Evolutionary conservation across 2,113 vertebrate genomes (phyloP).

Genomic region (Myodes glareolus): DNA sequence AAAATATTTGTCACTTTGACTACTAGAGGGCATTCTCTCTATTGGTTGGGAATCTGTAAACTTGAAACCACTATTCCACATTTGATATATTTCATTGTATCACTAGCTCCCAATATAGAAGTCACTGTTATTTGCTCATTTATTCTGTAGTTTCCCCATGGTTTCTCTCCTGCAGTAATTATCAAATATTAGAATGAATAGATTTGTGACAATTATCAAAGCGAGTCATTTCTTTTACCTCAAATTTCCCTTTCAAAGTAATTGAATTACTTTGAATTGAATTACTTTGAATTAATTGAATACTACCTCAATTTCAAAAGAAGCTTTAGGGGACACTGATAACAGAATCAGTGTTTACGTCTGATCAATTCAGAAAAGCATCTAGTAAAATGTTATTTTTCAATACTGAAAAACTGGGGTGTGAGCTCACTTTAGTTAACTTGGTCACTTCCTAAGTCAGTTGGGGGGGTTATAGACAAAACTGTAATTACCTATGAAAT

Average conservation of each 20-base stretch:
- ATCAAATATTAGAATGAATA: not conserved
- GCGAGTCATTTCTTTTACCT: not conserved
- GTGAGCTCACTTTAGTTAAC: conserved; percentile 10
- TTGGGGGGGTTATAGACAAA: not conserved
- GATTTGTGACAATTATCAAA: conserved; percentile 1
- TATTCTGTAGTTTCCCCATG: not conserved
- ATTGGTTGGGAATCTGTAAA: not conserved
- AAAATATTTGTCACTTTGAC: conserved; percentile 45
- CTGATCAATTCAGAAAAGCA: not conserved
- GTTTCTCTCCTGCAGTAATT: not conserved
- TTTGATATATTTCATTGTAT: not conserved
- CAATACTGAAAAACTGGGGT: not conserved
- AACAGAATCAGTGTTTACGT: not conserved
- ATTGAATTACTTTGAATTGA: too few relatives aligned
- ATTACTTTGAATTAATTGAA: too few relatives aligned
- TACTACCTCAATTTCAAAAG: not conserved
- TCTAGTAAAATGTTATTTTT: not conserved
- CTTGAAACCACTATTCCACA: not conserved
- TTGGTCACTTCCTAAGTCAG: not conserved
- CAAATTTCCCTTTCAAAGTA: conserved; percentile 24
- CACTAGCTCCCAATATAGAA: not conserved
- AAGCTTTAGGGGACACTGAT: conserved; percentile 1
- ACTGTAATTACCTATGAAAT: not conserved
- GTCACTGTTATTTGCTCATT: not conserved
- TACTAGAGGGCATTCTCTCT: not conserved